Evolutionary conservation across 2,113 vertebrate species (phyloP), one percentile per base, ranked within the genome.

Genomic region (Pardalotus punctatus): DNA sequence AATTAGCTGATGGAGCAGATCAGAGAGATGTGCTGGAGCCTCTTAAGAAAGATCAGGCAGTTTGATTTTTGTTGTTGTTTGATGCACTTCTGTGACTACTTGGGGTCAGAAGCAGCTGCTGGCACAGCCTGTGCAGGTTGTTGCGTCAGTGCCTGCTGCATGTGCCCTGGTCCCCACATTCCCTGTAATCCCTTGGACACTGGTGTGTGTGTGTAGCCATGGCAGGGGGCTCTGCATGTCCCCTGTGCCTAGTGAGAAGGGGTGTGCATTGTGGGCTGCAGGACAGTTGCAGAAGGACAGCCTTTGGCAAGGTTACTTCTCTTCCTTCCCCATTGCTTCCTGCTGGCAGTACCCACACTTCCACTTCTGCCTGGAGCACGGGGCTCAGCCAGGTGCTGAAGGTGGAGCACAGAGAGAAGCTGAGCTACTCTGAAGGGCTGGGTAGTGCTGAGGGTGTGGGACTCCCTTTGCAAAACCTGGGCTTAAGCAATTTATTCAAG

Each of bases 1-100:
- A 88, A 80, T 92, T 64, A 92, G 57, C 88, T 72, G 91, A 40
- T 85, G 79, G 36, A 66, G 48, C 27, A 86, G 79, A 81, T 87
- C 51, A 90, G 69, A 77, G 88, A 15, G 42, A 67, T 58, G 61
- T 74, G 48, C 48, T 60, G 50, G 38, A 93, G 47, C 69, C 60
- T 87, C 70, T 54, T 57, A 29, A 22, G 69, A 77, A 81, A 27
- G 50, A 50, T 62, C 33, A 35, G 67, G 40, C 40, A 24, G 9
- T 78, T 65, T 58, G 81, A 12, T 56, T 48, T 54, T 24, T 66
- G 38, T 11, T 43, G 45, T 24, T 69, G 25, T 51, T 66, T 43
- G 64, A 31, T 48, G 81, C 33, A 40, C 72, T 61, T 35, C 9
- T 1, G 6, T 20, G 36, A 3, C 23, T 21, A 40, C 62, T 29